Evolutionary conservation across 2,113 vertebrate species (phyloP), one percentile per base, ranked within the genome.

Genomic region (Eurystomus gularis): DNA sequence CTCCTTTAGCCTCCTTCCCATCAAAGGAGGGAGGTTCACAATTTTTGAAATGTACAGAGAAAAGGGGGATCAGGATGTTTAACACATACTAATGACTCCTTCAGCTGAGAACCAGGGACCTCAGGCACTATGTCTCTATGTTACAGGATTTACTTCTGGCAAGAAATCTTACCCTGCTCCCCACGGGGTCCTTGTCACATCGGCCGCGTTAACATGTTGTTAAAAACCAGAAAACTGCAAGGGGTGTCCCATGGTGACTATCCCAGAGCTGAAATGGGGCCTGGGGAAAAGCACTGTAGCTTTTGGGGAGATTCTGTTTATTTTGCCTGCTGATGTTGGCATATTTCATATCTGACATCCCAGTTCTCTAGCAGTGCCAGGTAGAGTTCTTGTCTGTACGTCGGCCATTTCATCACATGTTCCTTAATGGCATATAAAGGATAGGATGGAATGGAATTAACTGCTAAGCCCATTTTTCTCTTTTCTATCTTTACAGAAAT

Each of bases 401-500:
- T 70, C 2, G 2, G 5, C 21, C 12, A 3, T 90, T 88, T 88
- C 20, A 75, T 68, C 60, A 57, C 24, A 64, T 55, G 6, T 31
- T 42, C 37, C 18, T 55, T 78, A 72, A 66, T 51, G 48, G 42
- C 52, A 82, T 11, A 73, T 54, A 76, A 77, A 48, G 7, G 44
- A 24, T 39, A n/a, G n/a, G n/a, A n/a, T n/a, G 82, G 17, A 90
- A 77, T 87, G 33, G 4, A 85, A 79, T 86, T 86, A 84, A 81
- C 42, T 62, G 77, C 44, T 83, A 55, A 66, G 40, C 8, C 3
- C 35, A 6, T 90, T 84, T 86, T 68, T 93, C 31, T 93, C 35
- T 90, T 52, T 97, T 94, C 23, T 97, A 4, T 70, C 86, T 96
- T 93, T 97, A 58, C 97, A 99, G 99, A 99, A 99, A 97, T 99